Evolutionary conservation across 2,113 vertebrate genomes (phyloP).

Genomic region (Eulacestoma nigropectus): DNA sequence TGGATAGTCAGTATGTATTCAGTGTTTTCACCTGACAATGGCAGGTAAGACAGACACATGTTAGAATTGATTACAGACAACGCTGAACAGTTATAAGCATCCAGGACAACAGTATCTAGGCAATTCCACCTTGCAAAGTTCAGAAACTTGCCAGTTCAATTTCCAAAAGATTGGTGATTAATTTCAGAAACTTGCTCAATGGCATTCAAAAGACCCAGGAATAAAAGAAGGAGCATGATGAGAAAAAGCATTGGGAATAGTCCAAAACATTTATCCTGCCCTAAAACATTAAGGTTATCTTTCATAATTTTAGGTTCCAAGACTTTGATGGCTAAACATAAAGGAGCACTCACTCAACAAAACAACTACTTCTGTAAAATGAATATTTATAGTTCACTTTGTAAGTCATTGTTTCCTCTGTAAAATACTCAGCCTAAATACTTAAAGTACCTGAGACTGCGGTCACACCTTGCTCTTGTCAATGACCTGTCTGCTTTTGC

Average conservation of each 20-base stretch:
- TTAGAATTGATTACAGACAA: background rate
- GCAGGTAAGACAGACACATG: background rate
- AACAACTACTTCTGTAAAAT: background rate
- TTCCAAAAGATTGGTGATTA: background rate
- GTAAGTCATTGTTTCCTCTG: background rate
- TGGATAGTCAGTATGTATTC: background rate
- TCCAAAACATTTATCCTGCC: background rate
- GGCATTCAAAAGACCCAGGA: background rate
- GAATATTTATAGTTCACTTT: background rate
- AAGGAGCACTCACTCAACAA: background rate
- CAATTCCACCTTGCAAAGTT: background rate
- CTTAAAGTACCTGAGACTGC: background rate
- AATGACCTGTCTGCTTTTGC: background rate
- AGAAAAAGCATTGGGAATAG: background rate
- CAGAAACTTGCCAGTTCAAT: background rate
- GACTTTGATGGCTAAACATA: background rate
- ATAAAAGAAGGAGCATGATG: background rate
- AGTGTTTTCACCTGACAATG: background rate
- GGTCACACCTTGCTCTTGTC: background rate
- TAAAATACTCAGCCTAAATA: too few species aligned
- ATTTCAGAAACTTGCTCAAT: background rate
- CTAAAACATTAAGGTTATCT: background rate
- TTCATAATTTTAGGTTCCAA: background rate
- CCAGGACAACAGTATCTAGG: background rate
- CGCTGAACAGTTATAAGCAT: background rate